Conservation (phyloP, 2,888 invertebrate genomes). For the Agriotes lineatus region DNA sequence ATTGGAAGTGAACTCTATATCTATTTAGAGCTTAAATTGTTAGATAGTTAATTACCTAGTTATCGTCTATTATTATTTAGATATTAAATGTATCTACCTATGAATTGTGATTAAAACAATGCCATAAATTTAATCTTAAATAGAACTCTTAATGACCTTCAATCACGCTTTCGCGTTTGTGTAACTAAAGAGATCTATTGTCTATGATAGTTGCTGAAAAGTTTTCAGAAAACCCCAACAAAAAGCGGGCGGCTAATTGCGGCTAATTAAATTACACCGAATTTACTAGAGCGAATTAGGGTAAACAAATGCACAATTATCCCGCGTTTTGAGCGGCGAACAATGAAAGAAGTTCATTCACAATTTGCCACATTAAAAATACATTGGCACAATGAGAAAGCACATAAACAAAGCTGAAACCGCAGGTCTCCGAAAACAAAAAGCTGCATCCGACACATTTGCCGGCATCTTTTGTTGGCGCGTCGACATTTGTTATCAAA, state of each 20-base stretch:
- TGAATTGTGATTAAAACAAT: too few species aligned
- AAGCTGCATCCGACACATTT: constrained; percentile 59
- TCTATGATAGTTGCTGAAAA: too few species aligned
- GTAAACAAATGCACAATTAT: constrained; percentile 12
- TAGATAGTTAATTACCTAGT: too few species aligned
- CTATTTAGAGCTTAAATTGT: too few species aligned
- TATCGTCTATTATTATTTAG: too few species aligned
- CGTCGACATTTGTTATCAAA: constrained; percentile 65
- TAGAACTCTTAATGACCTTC: too few species aligned
- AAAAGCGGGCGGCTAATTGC: background rate
- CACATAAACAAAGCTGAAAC: constrained; percentile 54
- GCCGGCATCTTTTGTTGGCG: constrained; percentile 59
- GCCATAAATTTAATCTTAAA: too few species aligned
- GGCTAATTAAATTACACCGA: background rate
- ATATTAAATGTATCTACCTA: too few species aligned
- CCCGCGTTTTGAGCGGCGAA: constrained; percentile 20
- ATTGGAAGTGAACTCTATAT: too few species aligned
- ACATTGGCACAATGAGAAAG: constrained; percentile 55
- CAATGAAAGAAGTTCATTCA: constrained; percentile 52
- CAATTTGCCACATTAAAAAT: constrained; percentile 59
- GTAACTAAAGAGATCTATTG: too few species aligned
- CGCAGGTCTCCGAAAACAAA: constrained; percentile 57
- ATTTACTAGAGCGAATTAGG: background rate
- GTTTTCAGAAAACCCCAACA: too few species aligned
- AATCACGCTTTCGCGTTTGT: too few species aligned